Base-by-base conservation (phyloP, 1,140 invertebrate species). In the Drosophila persimilis region DNA sequence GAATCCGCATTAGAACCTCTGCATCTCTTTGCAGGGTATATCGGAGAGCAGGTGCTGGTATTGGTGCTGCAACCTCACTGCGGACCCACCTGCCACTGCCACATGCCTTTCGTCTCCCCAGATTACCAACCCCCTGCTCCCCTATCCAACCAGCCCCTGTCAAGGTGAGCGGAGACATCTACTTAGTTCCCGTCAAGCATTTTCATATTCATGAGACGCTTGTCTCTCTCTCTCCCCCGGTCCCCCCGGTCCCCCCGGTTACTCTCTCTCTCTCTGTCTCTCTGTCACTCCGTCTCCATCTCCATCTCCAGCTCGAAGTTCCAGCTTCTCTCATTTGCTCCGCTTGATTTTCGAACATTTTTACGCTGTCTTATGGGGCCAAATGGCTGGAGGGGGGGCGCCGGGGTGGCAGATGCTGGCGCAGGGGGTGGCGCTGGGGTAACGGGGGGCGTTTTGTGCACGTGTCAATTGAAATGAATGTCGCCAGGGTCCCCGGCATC, bases 391-490 rank as follows among this genome's bases (percentile, higher is more conserved):
- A 39, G 51, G 20, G 51, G 17, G 39, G 15, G 11, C 11, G 51
- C 17, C 8, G 4, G 11, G 20, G 9, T 24, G 47, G 47, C 47
- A 24, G 20, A 48, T 20, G 47, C 47, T 22, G 67, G 59, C 26
- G 26, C 22, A 31, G 29, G 41, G 11, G 46, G 31, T 35, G 24
- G n/a, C 8, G n/a, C 8, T n/a, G 39, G 35, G 24, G 29, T 26
- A 24, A 47, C 48, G 39, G 47, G 45, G 64, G 70, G 58, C 69
- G 73, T 51, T 51, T 52, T 73, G 70, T 73, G 70, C 70, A 73
- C 69, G 69, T 73, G 70, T 73, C 70, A 73, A 73, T 85, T 85
- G 80, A 85, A 85, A 85, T 85, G 80, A 85, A 81, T 86, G 80
- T 85, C 81, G 81, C 80, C 83, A 52, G 81, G 51, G 51, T 20